Percentiles rank a stretch among this genome's conserved stretches.
Conservation (phyloP, 2,888 invertebrate species). For the Rhamphomyia laevipes region DNA sequence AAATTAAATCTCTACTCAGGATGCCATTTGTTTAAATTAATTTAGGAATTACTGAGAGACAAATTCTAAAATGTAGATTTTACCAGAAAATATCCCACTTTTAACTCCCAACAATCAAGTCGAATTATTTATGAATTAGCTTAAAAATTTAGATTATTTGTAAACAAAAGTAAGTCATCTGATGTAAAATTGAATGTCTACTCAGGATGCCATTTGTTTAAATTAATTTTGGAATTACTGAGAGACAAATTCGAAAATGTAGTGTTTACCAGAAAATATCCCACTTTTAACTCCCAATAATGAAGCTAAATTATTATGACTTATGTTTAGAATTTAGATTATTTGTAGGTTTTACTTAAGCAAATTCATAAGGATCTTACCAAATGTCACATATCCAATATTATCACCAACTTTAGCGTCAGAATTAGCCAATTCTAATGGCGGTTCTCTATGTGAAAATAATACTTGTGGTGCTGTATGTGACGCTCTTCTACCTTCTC, state of each 20-base stretch:
- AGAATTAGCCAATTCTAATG: slow-evolving; percentile 85
- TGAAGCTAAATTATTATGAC: too few relatives aligned
- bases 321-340: too few relatives aligned
- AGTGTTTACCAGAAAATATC: too few relatives aligned
- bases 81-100: too few relatives aligned
- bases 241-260: too few relatives aligned
- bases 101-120: too few relatives aligned
- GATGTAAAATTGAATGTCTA: neutral
- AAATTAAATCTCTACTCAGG: neutral
- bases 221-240: neutral
- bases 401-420: slow-evolving; percentile 92
- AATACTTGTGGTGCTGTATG: slow-evolving; percentile 87
- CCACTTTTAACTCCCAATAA: too few relatives aligned
- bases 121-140: too few relatives aligned
- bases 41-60: neutral
- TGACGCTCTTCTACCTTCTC: slow-evolving; percentile 91
- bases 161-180: neutral
- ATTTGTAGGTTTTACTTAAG: slow-evolving; percentile 3
- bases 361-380: slow-evolving; percentile 52
- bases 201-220: neutral
- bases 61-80: too few relatives aligned
- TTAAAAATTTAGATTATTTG: neutral
- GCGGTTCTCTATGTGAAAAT: slow-evolving; percentile 93
- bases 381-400: slow-evolving; percentile 98
- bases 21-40: neutral